Evolutionary conservation across 1,140 invertebrate species (phyloP).

Genomic region (Halyomorpha halys): DNA sequence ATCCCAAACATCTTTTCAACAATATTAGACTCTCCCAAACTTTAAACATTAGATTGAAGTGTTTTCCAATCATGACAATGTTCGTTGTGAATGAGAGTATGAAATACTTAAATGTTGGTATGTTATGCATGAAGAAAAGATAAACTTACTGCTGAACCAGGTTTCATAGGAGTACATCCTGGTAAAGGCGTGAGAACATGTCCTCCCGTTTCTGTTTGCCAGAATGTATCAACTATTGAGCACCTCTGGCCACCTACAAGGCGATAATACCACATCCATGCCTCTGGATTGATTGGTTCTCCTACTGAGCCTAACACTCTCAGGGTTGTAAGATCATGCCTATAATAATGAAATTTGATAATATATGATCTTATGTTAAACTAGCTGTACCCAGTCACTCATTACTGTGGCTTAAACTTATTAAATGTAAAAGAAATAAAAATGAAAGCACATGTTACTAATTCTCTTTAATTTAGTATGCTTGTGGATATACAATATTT

Average conservation of each 20-base stretch:
- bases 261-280: conserved; percentile 95
- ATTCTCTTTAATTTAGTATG: too few species aligned
- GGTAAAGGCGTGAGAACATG: conserved; percentile 91
- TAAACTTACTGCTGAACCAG: conserved; percentile 86
- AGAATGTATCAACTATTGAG: conserved; percentile 95
- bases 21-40: too few species aligned
- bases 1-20: too few species aligned
- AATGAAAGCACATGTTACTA: too few species aligned
- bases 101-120: too few species aligned
- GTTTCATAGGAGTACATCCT: conserved; percentile 90
- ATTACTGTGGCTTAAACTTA: too few species aligned
- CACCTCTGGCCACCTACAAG: conserved; percentile 69
- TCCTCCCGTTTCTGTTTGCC: conserved; percentile 97
- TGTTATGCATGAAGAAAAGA: neutral
- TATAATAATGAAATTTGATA: conserved; percentile 21
- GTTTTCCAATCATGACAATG: too few species aligned
- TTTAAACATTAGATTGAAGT: too few species aligned
- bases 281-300: conserved; percentile 96
- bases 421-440: too few species aligned
- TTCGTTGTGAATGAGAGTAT: too few species aligned
- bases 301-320: conserved; percentile 88
- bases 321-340: conserved; percentile 43
- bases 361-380: neutral
- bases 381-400: too few species aligned
- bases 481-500: too few species aligned